Conservation (phyloP, 2,888 invertebrate genomes). For the Micropterix aruncella region DNA sequence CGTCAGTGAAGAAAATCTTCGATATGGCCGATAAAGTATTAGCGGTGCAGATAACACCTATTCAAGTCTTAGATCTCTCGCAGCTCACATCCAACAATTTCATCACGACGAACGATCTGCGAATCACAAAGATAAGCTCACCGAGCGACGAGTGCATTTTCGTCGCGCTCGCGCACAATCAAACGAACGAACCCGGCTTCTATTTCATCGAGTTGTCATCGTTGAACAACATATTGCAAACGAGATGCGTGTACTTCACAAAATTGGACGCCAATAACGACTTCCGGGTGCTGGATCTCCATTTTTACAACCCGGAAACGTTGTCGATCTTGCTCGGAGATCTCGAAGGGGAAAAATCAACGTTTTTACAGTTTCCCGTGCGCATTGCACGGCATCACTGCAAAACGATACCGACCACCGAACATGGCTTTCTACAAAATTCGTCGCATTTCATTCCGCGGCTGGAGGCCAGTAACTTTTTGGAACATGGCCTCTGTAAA, state of each 20-base stretch:
- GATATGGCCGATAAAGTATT: conserved; percentile 48
- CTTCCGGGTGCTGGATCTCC: conserved; percentile 47
- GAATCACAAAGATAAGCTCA: conserved; percentile 36
- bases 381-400: conserved; percentile 33
- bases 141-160: conserved; percentile 31
- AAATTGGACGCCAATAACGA: conserved; percentile 18
- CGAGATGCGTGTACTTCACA: conserved; percentile 35
- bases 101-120: conserved; percentile 20
- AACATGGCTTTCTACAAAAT: conserved; percentile 7
- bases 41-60: conserved; percentile 43
- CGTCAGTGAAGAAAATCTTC: conserved; percentile 53
- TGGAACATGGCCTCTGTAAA: conserved; percentile 39
- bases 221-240: conserved; percentile 24
- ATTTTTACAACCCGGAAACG: conserved; percentile 61
- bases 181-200: conserved; percentile 26
- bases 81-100: conserved; percentile 17
- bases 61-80: conserved; percentile 38
- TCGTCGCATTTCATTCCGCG: conserved; percentile 23
- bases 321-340: conserved; percentile 58
- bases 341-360: conserved; percentile 24
- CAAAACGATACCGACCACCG: conserved; percentile 15
- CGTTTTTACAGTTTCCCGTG: conserved; percentile 35
- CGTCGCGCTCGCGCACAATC: conserved; percentile 32
- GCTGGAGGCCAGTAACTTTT: conserved; percentile 37
- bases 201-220: conserved; percentile 36